Evolutionary conservation across 2,797 vertebrate species (phyloP), one percentile per base, ranked within the genome.

Genomic region (Notolepis coatsorum): DNA sequence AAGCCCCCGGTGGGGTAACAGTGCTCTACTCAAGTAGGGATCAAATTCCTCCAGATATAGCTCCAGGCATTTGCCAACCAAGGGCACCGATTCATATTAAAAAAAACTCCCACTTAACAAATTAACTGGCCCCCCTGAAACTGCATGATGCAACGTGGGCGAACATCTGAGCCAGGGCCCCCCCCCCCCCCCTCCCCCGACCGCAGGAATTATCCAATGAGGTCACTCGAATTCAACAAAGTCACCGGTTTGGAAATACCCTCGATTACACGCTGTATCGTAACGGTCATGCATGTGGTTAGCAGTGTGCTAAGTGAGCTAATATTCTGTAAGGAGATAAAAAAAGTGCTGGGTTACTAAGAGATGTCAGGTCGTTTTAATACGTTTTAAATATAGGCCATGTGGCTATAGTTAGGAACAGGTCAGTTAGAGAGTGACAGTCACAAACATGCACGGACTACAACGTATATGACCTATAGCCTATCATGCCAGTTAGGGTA

Each of bases 11-110:
- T 33, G 20, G 37, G 9, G 45, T 18, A 39, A 23, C 23, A 33
- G 37, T 28, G 30, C 20, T 37, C 21, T 15, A 21, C 50, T 51
- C 18, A 37, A 42, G 48, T 18, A 28, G 54, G 61, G 65, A 69
- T 79, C 68, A 69, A 2, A 67, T 79, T 80, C 49, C 58, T 71
- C 64, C 71, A 65, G 24, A 82, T 73, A 80, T 78, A 86, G 62
- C 49, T 39, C 0, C n/a, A 59, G 25, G 49, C 52, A 43, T 65
- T 27, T 33, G 31, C 48, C 33, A 60, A 66, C 39, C 61, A 9
- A 62, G 57, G 43, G 43, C 23, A 55, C 17, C 39, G 57, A 71
- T 56, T 79, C 51, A 85, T 80, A 77, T 75, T 46, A 55, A 72
- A 68, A 75, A 55, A 72, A 68, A 75, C 31, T 54, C 52, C 50